A percentile compares a stretch with the other conserved stretches of the same genome.
Conservation (phyloP, 2,113 vertebrate species). For the Chloropsis hardwickii region DNA sequence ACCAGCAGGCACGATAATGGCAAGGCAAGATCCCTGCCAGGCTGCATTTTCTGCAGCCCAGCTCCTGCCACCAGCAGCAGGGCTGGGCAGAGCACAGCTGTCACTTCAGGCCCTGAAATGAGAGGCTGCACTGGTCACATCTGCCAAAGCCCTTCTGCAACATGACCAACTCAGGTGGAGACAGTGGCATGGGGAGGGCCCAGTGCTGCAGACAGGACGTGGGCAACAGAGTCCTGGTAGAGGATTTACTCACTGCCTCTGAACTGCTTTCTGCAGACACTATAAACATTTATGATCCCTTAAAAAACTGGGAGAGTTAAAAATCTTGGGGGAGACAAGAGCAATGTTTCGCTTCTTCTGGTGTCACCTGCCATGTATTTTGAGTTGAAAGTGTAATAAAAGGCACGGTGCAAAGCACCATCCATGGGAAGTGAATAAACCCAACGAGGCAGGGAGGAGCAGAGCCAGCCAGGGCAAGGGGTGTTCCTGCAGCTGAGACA, state of each 20-base stretch:
- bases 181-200: fast-evolving
- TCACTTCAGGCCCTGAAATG: not conserved
- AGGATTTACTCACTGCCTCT: not conserved
- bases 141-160: not conserved
- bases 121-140: fast-evolving
- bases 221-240: not conserved
- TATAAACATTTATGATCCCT: not conserved
- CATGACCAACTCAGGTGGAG: not conserved
- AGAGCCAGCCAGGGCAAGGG: not conserved
- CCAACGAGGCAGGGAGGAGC: not conserved
- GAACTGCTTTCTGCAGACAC: not conserved
- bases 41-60: not conserved
- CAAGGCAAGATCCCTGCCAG: not conserved
- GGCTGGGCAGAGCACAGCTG: not conserved
- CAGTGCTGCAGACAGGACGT: not conserved
- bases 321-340: not conserved
- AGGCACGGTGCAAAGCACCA: not conserved
- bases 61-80: not conserved
- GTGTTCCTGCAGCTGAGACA: not conserved
- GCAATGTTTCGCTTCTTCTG: not conserved
- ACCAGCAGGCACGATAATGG: fast-evolving
- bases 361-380: not conserved
- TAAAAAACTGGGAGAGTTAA: not conserved
- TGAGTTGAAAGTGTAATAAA: not conserved
- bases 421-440: not conserved